Evolutionary conservation across 2,888 invertebrate genomes (phyloP), one percentile per base, ranked within the genome.

Genomic region (Brachynemurus nebulosus): DNA sequence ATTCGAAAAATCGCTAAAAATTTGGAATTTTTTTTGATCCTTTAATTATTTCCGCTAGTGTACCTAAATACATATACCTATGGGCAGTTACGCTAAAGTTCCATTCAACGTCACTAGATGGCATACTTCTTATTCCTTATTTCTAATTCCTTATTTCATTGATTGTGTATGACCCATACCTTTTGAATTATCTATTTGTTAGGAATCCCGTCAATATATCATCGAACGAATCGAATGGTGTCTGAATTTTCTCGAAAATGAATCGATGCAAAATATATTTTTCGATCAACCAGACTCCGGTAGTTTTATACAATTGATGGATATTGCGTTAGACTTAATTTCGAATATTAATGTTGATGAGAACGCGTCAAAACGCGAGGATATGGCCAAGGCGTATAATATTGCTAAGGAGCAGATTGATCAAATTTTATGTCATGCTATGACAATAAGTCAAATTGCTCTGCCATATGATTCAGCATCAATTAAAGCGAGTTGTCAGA

Each of bases 401-500:
- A 52, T 55, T 18, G 51, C 56, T 2, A 52, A 50, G 48, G 40
- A 42, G 39, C 41, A 56, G 16, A 53, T 60, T 44, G 62, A 64
- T 51, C 60, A 64, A 52, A 57, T 63, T 18, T 52, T 65, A 11
- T 59, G 60, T 45, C 59, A 63, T 52, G 62, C 62, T 7, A 62
- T 64, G 62, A 61, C 64, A 3, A 58, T 64, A 41, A 62, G 60
- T 3, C 63, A 64, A 53, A 58, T 65, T 18, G 53, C 60, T 11
- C 47, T 57, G 16, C 46, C 47, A 16, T 55, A 60, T 19, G 63
- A 65, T 52, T 55, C 51, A 21, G 56, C 57, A 52, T 59, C 69
- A 48, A 65, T 74, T 11, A 69, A 68, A 57, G 72, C 72, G 14
- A 60, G 71, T 23, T 69, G 72, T 50, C 70, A 71, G 64, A 67